Evolutionary conservation across 2,113 vertebrate species (phyloP).

Genomic region (Saiga tatarica): DNA sequence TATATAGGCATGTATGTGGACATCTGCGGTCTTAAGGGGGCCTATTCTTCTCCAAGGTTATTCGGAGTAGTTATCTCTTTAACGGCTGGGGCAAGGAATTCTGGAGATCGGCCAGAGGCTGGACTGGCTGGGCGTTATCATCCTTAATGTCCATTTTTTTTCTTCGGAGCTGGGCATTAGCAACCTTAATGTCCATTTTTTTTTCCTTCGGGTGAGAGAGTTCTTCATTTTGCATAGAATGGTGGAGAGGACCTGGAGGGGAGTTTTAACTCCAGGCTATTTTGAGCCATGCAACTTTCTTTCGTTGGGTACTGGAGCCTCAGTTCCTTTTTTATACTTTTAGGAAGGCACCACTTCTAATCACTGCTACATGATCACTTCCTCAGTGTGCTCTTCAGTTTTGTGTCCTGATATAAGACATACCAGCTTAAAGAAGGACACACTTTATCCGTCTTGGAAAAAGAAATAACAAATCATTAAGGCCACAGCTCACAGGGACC

Average conservation of each 20-base stretch:
- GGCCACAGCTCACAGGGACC: conserved; percentile 22
- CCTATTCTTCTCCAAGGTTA: background rate
- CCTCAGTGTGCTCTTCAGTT: background rate
- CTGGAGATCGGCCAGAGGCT: background rate
- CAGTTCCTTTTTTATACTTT: background rate
- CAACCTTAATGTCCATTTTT: no score
- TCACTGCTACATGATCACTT: background rate
- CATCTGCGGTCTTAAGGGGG: background rate
- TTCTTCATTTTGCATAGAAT: no score
- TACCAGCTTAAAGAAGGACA: background rate
- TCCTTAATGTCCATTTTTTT: background rate
- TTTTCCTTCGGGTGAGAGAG: no score
- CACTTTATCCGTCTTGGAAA: background rate
- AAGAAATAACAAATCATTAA: background rate
- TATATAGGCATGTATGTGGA: background rate
- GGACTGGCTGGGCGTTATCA: background rate
- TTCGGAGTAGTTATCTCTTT: background rate
- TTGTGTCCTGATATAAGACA: background rate
- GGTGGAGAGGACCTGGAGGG: no score
- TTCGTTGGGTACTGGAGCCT: background rate
- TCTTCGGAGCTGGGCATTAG: no score
- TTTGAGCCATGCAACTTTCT: background rate
- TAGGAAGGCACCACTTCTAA: background rate
- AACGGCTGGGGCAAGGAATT: background rate
- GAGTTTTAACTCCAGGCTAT: background rate